A percentile compares a stretch with the other conserved stretches of the same genome.
Conservation (phyloP, 2,113 vertebrate species). For the Dipodomys spectabilis region DNA sequence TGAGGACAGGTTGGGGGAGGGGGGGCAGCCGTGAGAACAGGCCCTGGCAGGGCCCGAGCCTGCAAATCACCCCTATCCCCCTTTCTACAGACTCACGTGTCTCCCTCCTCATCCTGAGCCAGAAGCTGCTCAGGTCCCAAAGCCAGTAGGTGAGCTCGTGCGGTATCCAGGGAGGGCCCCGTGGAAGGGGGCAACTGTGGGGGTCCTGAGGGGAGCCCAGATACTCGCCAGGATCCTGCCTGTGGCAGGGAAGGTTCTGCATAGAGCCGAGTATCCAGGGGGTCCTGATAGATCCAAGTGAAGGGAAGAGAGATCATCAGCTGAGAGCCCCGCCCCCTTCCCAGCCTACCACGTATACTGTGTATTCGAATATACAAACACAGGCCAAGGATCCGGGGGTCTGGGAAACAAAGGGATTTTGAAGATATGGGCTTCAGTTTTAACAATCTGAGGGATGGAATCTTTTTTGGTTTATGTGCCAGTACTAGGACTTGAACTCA, state of each 20-base stretch:
- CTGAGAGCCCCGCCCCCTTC: background rate
- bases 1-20: slow-evolving; percentile 59
- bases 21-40: background rate
- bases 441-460: background rate
- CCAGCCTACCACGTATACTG: background rate
- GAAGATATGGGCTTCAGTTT: background rate
- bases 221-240: slow-evolving; percentile 68
- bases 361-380: background rate
- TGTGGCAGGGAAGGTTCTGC: slow-evolving; percentile 66
- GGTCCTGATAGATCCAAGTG: slow-evolving; percentile 16
- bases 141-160: slow-evolving; percentile 85
- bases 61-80: background rate
- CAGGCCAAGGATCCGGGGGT: background rate
- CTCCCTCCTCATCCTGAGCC: slow-evolving; percentile 93
- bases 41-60: background rate
- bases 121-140: slow-evolving; percentile 88
- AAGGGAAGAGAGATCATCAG: background rate
- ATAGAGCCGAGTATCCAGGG: slow-evolving; percentile 53
- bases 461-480: too few species aligned
- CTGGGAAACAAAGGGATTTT: background rate
- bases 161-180: slow-evolving; percentile 78
- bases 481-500: too few species aligned
- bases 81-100: slow-evolving; percentile 87
- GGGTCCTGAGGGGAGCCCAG: slow-evolving; percentile 50
- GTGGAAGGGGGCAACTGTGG: slow-evolving; percentile 50